These are phyloP conservation scores for Macroramphosus scolopax DNA, from an alignment of 2,797 vertebrate species.

Conservation along the genomic window DNA sequence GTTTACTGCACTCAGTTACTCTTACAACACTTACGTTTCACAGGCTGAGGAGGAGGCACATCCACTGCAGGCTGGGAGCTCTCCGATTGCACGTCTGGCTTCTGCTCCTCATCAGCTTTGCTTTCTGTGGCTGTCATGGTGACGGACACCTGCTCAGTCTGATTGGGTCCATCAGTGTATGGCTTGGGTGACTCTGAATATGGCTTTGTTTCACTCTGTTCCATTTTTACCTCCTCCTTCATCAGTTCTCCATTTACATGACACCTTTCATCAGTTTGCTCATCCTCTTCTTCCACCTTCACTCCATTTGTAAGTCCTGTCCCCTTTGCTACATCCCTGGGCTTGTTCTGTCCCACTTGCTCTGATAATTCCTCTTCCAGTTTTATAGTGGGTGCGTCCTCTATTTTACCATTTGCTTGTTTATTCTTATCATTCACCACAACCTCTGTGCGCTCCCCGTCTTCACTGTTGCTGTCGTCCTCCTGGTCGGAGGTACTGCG, in stretches of 20 bases:
- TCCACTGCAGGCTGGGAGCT: constrained; percentile 49
- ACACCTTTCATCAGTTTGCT: constrained; percentile 19
- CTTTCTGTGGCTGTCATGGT: constrained; percentile 52
- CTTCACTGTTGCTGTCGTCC: constrained; percentile 70
- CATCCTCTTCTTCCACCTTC: constrained; percentile 38
- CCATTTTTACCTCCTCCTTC: constrained; percentile 52
- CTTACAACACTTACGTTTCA: constrained; percentile 64
- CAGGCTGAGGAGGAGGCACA: constrained; percentile 51
- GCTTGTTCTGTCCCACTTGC: constrained; percentile 38
- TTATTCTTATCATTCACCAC: constrained; percentile 38
- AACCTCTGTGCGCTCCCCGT: constrained; percentile 55
- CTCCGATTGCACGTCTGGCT: constrained; percentile 57
- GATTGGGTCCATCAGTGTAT: constrained; percentile 53
- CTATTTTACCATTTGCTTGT: constrained; percentile 50
- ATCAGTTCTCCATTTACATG: constrained; percentile 57
- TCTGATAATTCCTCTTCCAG: constrained; percentile 39
- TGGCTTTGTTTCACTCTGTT: constrained; percentile 62
- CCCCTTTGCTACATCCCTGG: constrained; percentile 28
- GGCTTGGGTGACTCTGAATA: constrained; percentile 60
- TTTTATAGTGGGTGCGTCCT: constrained; percentile 32
- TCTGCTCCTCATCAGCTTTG: constrained; percentile 51
- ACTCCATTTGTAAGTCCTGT: constrained; percentile 53
- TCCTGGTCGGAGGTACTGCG: constrained; percentile 74
- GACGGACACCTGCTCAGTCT: constrained; percentile 54
- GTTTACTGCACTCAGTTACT: not conserved